A percentile compares a stretch with the other conserved stretches of the same genome.
These are phyloP conservation scores for Hiodon alosoides DNA, from an alignment of 2,113 vertebrate species.

Conservation along the genomic window DNA sequence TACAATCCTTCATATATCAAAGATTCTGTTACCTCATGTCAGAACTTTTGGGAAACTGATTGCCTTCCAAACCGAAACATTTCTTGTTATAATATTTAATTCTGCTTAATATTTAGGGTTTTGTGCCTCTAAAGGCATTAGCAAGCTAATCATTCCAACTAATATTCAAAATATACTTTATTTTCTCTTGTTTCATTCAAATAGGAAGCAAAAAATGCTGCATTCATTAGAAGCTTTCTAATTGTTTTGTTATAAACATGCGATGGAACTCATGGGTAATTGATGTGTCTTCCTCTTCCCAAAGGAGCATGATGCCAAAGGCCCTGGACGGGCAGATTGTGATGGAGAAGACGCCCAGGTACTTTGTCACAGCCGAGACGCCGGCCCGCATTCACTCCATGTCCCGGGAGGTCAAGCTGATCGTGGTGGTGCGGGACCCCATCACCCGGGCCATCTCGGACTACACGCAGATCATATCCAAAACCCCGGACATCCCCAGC, in stretches of 20 bases:
- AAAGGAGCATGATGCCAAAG: constrained; percentile 72
- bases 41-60: no score
- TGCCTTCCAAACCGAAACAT: no score
- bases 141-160: not conserved
- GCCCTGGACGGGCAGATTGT: constrained; percentile 70
- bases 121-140: no score
- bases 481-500: constrained; percentile 60
- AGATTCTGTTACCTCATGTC: no score
- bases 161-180: no score
- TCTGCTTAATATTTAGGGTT: no score
- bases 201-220: no score
- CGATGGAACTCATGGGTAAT: not conserved
- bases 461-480: constrained; percentile 74
- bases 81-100: no score
- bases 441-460: constrained; percentile 71
- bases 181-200: no score
- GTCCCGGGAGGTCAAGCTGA: constrained; percentile 66
- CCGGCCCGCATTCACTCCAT: constrained; percentile 64
- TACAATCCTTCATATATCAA: no score
- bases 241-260: no score
- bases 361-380: constrained; percentile 67
- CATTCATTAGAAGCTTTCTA: no score
- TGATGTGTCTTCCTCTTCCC: constrained; percentile 5
- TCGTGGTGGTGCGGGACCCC: constrained; percentile 70
- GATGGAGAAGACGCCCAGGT: constrained; percentile 73